Conservation (phyloP, 2,888 invertebrate genomes). For the Nysson spinosus region DNA sequence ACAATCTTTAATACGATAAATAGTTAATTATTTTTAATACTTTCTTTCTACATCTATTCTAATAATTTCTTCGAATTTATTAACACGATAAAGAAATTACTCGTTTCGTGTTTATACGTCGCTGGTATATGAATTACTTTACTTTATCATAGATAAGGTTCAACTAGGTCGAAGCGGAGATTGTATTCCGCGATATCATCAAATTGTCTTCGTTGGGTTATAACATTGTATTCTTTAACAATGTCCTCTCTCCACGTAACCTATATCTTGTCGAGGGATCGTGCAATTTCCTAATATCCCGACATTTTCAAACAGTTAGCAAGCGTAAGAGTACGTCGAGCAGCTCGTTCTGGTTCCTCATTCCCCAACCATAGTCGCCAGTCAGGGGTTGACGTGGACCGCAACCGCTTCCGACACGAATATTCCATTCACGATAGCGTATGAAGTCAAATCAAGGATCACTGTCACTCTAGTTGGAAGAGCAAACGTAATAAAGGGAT, state of each 20-base stretch:
- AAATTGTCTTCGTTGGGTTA: conserved; percentile 27
- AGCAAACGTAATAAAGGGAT: too few species aligned
- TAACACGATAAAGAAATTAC: too few species aligned
- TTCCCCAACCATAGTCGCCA: too few species aligned
- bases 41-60: too few species aligned
- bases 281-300: conserved; percentile 20
- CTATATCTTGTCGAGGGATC: conserved; percentile 31
- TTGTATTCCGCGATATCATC: conserved; percentile 7
- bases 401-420: conserved; percentile 12
- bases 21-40: too few species aligned
- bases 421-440: conserved; percentile 1
- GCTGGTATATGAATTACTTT: conserved; percentile 10
- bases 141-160: conserved; percentile 24
- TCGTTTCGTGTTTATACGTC: not conserved
- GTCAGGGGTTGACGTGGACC: conserved; percentile 9
- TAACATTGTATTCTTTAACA: conserved; percentile 36
- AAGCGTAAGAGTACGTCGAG: conserved; percentile 7
- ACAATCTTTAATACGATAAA: too few species aligned
- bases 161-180: conserved; percentile 23
- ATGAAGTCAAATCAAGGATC: too few species aligned
- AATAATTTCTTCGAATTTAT: too few species aligned
- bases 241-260: conserved; percentile 18
- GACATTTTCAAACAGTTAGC: conserved; percentile 36
- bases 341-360: conserved; percentile 17
- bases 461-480: too few species aligned